Conservation (phyloP, 2,797 vertebrate species). For the Peromyscus melanophrys region DNA sequence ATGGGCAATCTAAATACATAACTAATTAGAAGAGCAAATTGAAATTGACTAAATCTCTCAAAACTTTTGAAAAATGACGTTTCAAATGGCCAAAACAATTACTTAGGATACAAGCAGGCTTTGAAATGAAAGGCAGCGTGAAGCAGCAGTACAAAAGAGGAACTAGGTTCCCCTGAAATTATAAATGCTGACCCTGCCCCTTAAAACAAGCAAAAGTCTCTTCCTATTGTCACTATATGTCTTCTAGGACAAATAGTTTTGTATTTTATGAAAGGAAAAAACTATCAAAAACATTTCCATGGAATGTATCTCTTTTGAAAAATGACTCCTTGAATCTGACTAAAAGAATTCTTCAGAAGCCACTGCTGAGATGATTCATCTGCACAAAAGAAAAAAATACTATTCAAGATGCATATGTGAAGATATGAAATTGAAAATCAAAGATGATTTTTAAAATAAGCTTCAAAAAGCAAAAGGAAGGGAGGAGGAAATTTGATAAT, state of each 20-base stretch:
- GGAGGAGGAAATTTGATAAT: not conserved
- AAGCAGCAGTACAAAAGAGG: slow-evolving; percentile 68
- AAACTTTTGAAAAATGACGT: slow-evolving; percentile 84
- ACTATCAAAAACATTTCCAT: slow-evolving; percentile 83
- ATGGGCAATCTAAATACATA: slow-evolving; percentile 72
- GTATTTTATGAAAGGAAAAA: slow-evolving; percentile 78
- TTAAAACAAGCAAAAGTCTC: slow-evolving; percentile 87
- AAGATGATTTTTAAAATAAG: slow-evolving; percentile 80
- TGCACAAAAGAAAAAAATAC: slow-evolving; percentile 75
- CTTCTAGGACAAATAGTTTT: slow-evolving; percentile 87
- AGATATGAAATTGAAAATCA: slow-evolving; percentile 70
- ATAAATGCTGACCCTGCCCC: slow-evolving; percentile 89
- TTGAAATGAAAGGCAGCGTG: slow-evolving; percentile 74
- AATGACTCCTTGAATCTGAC: slow-evolving; percentile 79
- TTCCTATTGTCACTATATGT: slow-evolving; percentile 85
- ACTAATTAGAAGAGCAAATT: slow-evolving; percentile 78
- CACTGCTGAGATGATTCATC: slow-evolving; percentile 77
- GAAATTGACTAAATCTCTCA: slow-evolving; percentile 88
- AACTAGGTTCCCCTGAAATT: slow-evolving; percentile 74
- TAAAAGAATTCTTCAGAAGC: slow-evolving; percentile 82
- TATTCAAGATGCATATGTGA: slow-evolving; percentile 80
- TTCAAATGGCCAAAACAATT: slow-evolving; percentile 84
- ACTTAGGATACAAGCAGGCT: slow-evolving; percentile 70
- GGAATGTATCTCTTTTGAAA: slow-evolving; percentile 84
- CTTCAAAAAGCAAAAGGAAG: not conserved